phyloP scores from a whole-genome alignment of 2,113 vertebrate species.

The Mesembrinibis cayennensis region DNA sequence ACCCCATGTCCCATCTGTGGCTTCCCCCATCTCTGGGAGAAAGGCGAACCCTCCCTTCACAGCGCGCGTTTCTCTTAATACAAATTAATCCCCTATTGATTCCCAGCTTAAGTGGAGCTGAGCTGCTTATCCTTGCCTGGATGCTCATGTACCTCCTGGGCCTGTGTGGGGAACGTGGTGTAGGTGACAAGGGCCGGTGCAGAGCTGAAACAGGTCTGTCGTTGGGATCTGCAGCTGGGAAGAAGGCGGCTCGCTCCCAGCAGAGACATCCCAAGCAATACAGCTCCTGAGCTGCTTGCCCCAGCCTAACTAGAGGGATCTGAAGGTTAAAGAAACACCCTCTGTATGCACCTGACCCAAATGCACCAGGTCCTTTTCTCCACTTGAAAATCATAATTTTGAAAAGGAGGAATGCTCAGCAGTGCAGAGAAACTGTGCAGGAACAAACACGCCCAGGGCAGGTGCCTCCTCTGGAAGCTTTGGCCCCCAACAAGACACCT shows the following conservation, averaged over 20 bases:
- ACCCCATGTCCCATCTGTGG: fast-evolving
- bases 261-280: background rate
- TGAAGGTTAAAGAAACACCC: background rate
- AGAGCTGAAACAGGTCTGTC: background rate
- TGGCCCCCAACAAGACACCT: background rate
- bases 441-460: fast-evolving
- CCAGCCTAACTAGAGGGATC: background rate
- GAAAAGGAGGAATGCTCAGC: background rate
- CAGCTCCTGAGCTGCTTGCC: background rate
- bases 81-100: slow-evolving; percentile 22
- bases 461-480: background rate
- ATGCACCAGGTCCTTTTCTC: background rate
- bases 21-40: background rate
- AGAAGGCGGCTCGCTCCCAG: fast-evolving
- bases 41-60: background rate
- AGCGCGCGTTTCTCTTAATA: background rate
- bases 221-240: background rate
- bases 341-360: background rate
- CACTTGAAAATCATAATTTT: background rate
- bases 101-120: slow-evolving; percentile 2
- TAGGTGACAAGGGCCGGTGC: background rate
- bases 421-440: background rate
- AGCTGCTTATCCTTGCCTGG: slow-evolving; percentile 4
- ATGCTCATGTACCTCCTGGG: background rate
- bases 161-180: fast-evolving